Percentiles rank a stretch among this genome's conserved stretches.
These are phyloP conservation scores for Incurvaria masculella DNA, from an alignment of 2,888 invertebrate species.

Conservation along the genomic window DNA sequence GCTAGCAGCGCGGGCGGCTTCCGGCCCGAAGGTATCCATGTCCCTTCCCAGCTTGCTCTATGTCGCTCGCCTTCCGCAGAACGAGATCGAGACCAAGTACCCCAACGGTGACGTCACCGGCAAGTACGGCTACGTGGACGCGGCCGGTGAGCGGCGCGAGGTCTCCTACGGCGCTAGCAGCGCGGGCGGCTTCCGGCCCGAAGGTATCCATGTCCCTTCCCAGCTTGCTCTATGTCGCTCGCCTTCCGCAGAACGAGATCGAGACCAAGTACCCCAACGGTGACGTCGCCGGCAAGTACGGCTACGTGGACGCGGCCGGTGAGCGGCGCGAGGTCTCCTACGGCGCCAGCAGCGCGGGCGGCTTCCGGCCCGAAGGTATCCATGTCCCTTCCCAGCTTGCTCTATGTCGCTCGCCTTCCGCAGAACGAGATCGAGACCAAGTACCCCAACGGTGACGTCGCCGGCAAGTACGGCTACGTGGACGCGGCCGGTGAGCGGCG, in stretches of 20 bases:
- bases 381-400: too few relatives aligned
- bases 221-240: too few relatives aligned
- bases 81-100: slow-evolving; percentile 86
- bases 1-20: slow-evolving; percentile 78
- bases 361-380: slow-evolving; percentile 82
- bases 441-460: slow-evolving; percentile 78
- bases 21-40: slow-evolving; percentile 64
- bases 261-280: slow-evolving; percentile 83
- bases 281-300: slow-evolving; percentile 85
- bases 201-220: too few relatives aligned
- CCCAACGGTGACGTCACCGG: slow-evolving; percentile 81
- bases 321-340: slow-evolving; percentile 77
- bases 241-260: too few relatives aligned
- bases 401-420: too few relatives aligned
- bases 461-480: slow-evolving; percentile 87
- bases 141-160: slow-evolving; percentile 69
- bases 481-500: slow-evolving; percentile 72
- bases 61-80: too few relatives aligned
- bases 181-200: slow-evolving; percentile 76
- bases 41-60: too few relatives aligned
- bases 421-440: slow-evolving; percentile 89
- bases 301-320: slow-evolving; percentile 80
- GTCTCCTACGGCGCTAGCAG: slow-evolving; percentile 85
- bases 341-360: slow-evolving; percentile 75
- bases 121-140: slow-evolving; percentile 88